Evolutionary conservation across 2,888 invertebrate genomes (phyloP).

Genomic region (Hypolimnas misippus): DNA sequence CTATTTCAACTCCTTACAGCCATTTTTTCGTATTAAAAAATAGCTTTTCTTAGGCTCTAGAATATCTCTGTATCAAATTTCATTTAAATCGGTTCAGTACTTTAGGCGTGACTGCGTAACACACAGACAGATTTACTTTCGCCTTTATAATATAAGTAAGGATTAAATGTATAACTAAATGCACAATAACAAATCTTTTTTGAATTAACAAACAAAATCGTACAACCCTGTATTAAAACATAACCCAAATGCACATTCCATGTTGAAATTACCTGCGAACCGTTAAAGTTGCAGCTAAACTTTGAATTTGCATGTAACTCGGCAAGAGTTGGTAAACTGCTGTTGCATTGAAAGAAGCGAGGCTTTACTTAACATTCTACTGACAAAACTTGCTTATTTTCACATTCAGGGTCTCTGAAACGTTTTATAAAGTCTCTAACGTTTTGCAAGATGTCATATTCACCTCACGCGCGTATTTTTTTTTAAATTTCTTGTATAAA

Average conservation of each 20-base stretch:
- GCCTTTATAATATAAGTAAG: no score
- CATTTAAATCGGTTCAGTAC: no score
- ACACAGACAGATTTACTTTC: no score
- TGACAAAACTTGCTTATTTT: conserved; percentile 35
- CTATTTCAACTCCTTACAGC: no score
- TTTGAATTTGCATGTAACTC: conserved; percentile 58
- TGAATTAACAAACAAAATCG: not conserved
- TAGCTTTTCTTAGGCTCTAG: no score
- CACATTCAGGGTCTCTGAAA: conserved; percentile 6
- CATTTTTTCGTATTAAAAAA: no score
- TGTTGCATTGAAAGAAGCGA: conserved; percentile 55
- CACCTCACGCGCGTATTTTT: not conserved
- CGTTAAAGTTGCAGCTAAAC: conserved; percentile 39
- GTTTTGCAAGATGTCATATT: not conserved
- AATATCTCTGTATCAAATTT: no score
- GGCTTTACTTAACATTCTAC: conserved; percentile 50
- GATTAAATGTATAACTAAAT: no score
- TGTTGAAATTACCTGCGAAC: conserved; percentile 40
- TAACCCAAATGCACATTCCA: conserved; percentile 25
- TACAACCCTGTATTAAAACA: not conserved
- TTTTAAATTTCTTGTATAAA: not conserved
- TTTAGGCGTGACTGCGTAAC: no score
- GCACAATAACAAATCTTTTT: no score
- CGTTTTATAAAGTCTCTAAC: conserved; percentile 2
- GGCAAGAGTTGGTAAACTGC: conserved; percentile 57